Base-by-base conservation (phyloP, 2,888 invertebrate genomes). In the Hymenopus coronatus region DNA sequence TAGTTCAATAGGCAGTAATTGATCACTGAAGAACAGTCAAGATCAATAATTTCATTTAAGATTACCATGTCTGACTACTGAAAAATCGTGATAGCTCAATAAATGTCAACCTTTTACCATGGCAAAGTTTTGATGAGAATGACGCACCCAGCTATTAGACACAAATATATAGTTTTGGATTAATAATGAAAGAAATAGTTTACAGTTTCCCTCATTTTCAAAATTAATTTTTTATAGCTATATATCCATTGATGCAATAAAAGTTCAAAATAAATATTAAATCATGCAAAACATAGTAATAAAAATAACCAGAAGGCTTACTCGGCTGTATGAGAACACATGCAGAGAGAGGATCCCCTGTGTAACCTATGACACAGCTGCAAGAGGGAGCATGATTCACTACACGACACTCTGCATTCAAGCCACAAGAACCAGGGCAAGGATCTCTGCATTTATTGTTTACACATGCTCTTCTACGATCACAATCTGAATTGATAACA, bases 321-420 rank as follows among this genome's bases (percentile, higher is more conserved):
- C 91, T 90, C 46, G 90, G 88, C 89, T 91, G 88, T 84, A 85
- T 89, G 82, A 89, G 92, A 28, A 91, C 91, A 89, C 92, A 92
- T n/a, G 91, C 91, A 88, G 90, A 90, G 28, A 92, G 91, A n/a
- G 92, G 91, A 87, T 92, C 91, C 85, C 92, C 92, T 28, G 91
- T 91, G 87, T 90, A 91, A 28, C 90, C 90, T 30, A 90, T 88
- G 27, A 90, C 85, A 89, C 91, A 91, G 83, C 88, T 89, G 88
- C 91, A 91, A 81, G 91, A 90, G 30, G 93, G 93, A 70, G 92
- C 91, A 90, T 93, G 93, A 85, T 92, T 92, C 82, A 91, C 89
- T 14, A 93, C 93, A 8, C 91, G 91, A 87, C 93, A 93, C 83
- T 91, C 91, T 27, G 92, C 92, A 90, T 92, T 92, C n/a, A 91